Conservation (phyloP, 2,888 invertebrate species). For the Petrophora chlorosata region DNA sequence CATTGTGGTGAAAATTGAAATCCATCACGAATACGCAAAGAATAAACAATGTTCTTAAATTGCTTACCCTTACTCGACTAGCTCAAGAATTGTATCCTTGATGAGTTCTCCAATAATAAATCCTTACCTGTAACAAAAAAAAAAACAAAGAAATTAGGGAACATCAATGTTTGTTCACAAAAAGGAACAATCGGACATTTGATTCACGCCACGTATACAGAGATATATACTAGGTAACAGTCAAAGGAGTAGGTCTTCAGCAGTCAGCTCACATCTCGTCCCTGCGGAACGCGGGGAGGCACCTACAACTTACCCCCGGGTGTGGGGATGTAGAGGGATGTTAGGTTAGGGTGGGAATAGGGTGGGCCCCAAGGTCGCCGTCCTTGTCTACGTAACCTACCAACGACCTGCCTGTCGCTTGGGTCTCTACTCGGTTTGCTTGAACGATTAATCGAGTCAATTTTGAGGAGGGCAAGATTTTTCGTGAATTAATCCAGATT, state of each 20-base stretch:
- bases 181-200: conserved; percentile 19
- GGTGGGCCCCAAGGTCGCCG: conserved; percentile 74
- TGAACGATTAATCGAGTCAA: conserved; percentile 62
- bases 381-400: conserved; percentile 74
- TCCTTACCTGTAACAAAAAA: conserved; percentile 49
- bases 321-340: conserved; percentile 34
- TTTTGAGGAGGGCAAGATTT: conserved; percentile 30
- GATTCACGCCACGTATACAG: conserved; percentile 29
- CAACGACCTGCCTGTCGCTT: conserved; percentile 71
- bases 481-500: conserved; percentile 20
- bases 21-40: no score
- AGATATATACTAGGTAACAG: conserved; percentile 48
- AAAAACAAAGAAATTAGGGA: conserved; percentile 22
- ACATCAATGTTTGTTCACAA: conserved; percentile 20
- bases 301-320: conserved; percentile 26
- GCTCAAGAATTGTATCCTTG: no score
- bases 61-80: no score
- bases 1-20: no score
- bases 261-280: conserved; percentile 72
- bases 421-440: conserved; percentile 52
- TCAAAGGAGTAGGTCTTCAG: conserved; percentile 65
- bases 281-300: conserved; percentile 40
- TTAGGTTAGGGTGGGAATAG: conserved; percentile 34
- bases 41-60: no score
- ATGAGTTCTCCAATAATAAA: not conserved